These are phyloP conservation scores for Epizoanthus illoricatus DNA, from an alignment of 92 coral and sea anemone species.

Conservation along the genomic window DNA sequence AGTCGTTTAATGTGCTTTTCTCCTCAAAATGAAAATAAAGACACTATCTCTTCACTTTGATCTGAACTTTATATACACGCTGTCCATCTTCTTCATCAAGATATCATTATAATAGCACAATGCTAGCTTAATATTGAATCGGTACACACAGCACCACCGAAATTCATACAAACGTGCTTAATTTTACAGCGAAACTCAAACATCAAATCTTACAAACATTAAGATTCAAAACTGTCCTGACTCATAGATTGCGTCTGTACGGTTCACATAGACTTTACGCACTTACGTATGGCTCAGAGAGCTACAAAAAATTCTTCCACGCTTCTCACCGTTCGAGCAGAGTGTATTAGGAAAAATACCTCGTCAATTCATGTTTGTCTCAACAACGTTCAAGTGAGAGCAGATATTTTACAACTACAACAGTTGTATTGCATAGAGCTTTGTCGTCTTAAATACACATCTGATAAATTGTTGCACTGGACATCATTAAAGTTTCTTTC, in stretches of 20 bases:
- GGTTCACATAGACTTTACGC: constrained; percentile 9
- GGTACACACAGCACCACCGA: constrained; percentile 67
- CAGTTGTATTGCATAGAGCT: constrained; percentile 22
- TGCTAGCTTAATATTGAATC: constrained; percentile 59
- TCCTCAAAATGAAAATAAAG: constrained; percentile 92
- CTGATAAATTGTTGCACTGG: constrained; percentile 41
- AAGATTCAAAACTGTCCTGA: constrained; percentile 53
- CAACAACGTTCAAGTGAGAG: constrained; percentile 43
- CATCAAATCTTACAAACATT: constrained; percentile 57
- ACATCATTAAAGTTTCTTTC: constrained; percentile 37
- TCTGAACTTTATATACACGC: constrained; percentile 74
- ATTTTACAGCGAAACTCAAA: constrained; percentile 72
- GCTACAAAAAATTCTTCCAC: constrained; percentile 39
- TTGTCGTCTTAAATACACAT: constrained; percentile 43
- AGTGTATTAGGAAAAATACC: constrained; percentile 28
- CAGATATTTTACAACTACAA: constrained; percentile 17
- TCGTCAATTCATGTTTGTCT: constrained; percentile 39
- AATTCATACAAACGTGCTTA: constrained; percentile 78
- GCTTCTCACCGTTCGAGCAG: constrained; percentile 15
- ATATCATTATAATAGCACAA: constrained; percentile 69
- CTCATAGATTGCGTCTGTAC: constrained; percentile 31
- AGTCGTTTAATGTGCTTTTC: constrained; percentile 90
- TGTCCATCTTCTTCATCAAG: constrained; percentile 55
- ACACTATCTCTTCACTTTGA: constrained; percentile 66
- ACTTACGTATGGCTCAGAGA: constrained; percentile 31